phyloP scores from a whole-genome alignment of 1,140 invertebrate species.

The Drosophila ficusphila region DNA sequence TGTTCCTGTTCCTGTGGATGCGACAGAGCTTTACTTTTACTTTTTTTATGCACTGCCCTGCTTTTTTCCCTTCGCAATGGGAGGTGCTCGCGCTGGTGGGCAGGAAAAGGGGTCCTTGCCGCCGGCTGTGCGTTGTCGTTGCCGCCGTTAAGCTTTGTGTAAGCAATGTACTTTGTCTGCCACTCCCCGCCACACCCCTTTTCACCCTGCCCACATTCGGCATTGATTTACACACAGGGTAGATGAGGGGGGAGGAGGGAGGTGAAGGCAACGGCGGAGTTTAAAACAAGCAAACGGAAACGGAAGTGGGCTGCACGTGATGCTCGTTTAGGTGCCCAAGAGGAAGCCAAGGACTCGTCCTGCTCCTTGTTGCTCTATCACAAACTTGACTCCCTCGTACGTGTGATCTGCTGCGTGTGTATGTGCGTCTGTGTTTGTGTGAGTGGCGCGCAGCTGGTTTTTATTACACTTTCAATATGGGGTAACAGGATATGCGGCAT shows the following conservation, averaged over 20 bases:
- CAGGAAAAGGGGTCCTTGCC: conserved; percentile 38
- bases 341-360: conserved; percentile 53
- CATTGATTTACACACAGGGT: conserved; percentile 72
- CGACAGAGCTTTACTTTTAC: conserved; percentile 77
- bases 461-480: conserved; percentile 81
- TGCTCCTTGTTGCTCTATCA: conserved; percentile 45
- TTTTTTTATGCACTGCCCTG: conserved; percentile 79
- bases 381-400: conserved; percentile 36
- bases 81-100: neutral
- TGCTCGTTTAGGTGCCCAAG: conserved; percentile 77
- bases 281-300: conserved; percentile 81
- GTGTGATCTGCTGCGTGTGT: conserved; percentile 1
- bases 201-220: conserved; percentile 27
- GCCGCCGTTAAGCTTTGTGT: conserved; percentile 79
- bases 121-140: conserved; percentile 66
- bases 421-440: conserved; percentile 15
- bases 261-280: conserved; percentile 51
- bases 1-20: conserved; percentile 48
- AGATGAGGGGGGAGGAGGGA: neutral
- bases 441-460: conserved; percentile 66
- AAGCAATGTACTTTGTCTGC: conserved; percentile 79
- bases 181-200: neutral
- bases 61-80: conserved; percentile 52
- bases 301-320: conserved; percentile 81
- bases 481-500: conserved; percentile 58